Evolutionary conservation across 1,140 invertebrate species (phyloP).

Genomic region (Diachasma alloeum): DNA sequence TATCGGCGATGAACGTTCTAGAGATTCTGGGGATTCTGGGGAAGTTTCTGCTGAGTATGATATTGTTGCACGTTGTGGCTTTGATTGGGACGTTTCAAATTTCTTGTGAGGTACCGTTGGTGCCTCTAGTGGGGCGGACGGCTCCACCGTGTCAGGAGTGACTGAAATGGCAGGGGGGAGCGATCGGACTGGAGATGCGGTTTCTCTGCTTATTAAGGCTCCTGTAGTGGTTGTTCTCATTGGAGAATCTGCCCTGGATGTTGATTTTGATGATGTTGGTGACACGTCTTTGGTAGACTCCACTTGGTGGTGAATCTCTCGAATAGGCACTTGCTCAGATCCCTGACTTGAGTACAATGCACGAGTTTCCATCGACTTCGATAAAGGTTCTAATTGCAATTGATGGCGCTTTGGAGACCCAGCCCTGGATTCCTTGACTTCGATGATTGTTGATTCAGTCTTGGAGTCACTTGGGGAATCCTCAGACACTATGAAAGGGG

Average conservation of each 20-base stretch:
- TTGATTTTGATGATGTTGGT: conserved; percentile 27
- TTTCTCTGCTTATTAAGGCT: conserved; percentile 41
- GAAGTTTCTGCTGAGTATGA: conserved; percentile 46
- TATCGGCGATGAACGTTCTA: conserved; percentile 43
- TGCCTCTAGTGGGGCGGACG: conserved; percentile 11
- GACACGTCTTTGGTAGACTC: neutral
- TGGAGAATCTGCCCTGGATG: conserved; percentile 49
- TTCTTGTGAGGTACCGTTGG: conserved; percentile 8
- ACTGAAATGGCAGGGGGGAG: conserved; percentile 61
- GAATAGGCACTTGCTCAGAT: neutral
- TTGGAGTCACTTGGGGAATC: neutral
- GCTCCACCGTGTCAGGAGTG: conserved; percentile 47
- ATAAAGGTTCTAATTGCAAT: conserved; percentile 25
- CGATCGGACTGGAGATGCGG: conserved; percentile 58
- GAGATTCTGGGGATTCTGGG: conserved; percentile 40
- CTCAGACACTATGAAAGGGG: neutral
- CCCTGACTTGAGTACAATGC: conserved; percentile 29
- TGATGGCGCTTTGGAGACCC: neutral
- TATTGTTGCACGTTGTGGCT: conserved; percentile 53
- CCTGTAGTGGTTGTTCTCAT: conserved; percentile 12
- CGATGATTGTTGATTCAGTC: neutral
- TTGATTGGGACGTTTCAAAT: conserved; percentile 28
- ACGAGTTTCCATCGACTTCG: conserved; percentile 19
- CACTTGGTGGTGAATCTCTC: neutral
- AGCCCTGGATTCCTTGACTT: neutral